These are phyloP conservation scores for Protomyctophum bolini DNA, from an alignment of 2,113 vertebrate genomes.

Conservation along the genomic window DNA sequence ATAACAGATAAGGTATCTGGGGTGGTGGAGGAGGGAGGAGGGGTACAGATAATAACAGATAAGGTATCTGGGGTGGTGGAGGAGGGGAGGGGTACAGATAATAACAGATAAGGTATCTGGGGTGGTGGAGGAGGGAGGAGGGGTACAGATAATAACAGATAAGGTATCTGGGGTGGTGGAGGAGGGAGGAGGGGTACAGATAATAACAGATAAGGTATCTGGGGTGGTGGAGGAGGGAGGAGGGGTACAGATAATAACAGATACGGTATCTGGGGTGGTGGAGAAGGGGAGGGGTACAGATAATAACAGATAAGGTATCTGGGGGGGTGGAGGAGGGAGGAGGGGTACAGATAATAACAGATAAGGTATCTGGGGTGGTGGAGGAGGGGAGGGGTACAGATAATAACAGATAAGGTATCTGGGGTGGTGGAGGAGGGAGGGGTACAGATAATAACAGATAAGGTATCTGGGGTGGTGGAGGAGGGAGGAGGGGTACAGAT, in stretches of 20 bases:
- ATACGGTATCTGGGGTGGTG: slow-evolving; percentile 79
- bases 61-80: slow-evolving; percentile 83
- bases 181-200: background rate
- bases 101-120: slow-evolving; percentile 83
- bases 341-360: slow-evolving; percentile 1
- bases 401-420: slow-evolving; percentile 83
- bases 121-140: background rate
- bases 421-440: background rate
- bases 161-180: slow-evolving; percentile 83
- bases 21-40: background rate
- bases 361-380: slow-evolving; percentile 83
- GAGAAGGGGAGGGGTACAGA: background rate
- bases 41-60: slow-evolving; percentile 1
- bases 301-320: slow-evolving; percentile 83
- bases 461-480: slow-evolving; percentile 83
- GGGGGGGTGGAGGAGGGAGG: background rate
- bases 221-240: background rate
- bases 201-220: slow-evolving; percentile 83
- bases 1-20: slow-evolving; percentile 83
- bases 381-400: background rate
- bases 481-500: background rate
- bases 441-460: slow-evolving; percentile 1
- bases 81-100: background rate
- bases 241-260: slow-evolving; percentile 1
- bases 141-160: slow-evolving; percentile 1